A percentile compares a stretch with the other conserved stretches of the same genome.
phyloP scores from a whole-genome alignment of 2,888 invertebrate species.

The Sesamia inferens region DNA sequence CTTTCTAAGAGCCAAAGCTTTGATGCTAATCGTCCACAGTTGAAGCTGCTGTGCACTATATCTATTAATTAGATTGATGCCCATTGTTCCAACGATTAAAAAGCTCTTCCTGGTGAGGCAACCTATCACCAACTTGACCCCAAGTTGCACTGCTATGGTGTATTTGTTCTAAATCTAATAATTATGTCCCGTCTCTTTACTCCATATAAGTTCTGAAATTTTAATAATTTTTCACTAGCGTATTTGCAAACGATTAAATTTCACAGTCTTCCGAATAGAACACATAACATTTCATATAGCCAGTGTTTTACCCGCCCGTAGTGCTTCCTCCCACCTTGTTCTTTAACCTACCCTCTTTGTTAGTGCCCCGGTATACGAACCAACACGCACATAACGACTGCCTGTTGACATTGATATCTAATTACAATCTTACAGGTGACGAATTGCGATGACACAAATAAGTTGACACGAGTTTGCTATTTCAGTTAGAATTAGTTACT shows the following conservation, averaged over 20 bases:
- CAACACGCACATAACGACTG: conserved; percentile 33
- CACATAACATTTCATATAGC: conserved; percentile 47
- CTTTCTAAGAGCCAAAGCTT: background rate
- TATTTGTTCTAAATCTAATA: background rate
- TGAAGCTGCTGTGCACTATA: background rate
- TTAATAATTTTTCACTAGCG: conserved; percentile 25
- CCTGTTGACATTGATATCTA: conserved; percentile 41
- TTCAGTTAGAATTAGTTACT: conserved; percentile 35
- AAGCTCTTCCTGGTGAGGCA: background rate
- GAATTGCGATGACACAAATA: conserved; percentile 49
- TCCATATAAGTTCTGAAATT: conserved; percentile 5
- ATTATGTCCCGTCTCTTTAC: background rate
- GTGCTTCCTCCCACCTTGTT: conserved; percentile 75
- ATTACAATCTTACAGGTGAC: conserved; percentile 42
- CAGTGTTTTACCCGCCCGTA: conserved; percentile 57
- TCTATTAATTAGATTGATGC: background rate
- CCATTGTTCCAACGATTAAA: background rate
- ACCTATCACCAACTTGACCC: background rate
- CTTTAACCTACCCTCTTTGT: conserved; percentile 64
- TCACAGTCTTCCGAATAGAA: conserved; percentile 49
- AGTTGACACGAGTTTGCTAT: conserved; percentile 37
- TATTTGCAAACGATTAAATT: conserved; percentile 32
- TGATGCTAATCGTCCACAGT: background rate
- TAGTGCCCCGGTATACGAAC: conserved; percentile 54
- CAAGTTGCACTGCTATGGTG: background rate